Evolutionary conservation across 2,888 invertebrate genomes (phyloP).

Genomic region (Dynastes tityus): DNA sequence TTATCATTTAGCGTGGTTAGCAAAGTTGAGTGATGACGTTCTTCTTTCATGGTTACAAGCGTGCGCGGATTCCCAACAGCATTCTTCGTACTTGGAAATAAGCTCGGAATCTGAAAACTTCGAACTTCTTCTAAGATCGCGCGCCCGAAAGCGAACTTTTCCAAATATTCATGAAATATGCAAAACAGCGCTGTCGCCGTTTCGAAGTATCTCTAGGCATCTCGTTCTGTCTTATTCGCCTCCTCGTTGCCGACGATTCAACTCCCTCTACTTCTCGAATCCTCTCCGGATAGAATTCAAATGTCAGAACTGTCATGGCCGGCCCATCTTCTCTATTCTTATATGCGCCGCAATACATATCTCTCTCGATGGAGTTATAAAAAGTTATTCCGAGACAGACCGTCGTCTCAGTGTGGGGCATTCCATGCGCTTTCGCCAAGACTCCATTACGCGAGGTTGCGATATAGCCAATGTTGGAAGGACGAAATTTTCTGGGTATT

Average conservation of each 20-base stretch:
- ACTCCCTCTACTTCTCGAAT: slow-evolving; percentile 18
- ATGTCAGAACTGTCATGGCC: slow-evolving; percentile 44
- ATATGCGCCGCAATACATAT: slow-evolving; percentile 46
- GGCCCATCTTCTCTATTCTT: slow-evolving; percentile 36
- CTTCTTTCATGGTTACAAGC: too few relatives aligned
- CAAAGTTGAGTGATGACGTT: too few relatives aligned
- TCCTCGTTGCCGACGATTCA: not conserved
- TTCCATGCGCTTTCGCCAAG: slow-evolving; percentile 33
- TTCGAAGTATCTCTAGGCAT: slow-evolving; percentile 26
- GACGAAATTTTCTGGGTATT: too few relatives aligned
- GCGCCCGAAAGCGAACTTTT: slow-evolving; percentile 38
- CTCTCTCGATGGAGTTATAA: slow-evolving; percentile 56
- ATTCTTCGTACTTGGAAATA: slow-evolving; percentile 21
- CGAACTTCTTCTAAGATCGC: slow-evolving; percentile 15
- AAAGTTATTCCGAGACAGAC: slow-evolving; percentile 55
- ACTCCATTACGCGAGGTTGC: slow-evolving; percentile 1
- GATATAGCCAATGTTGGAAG: too few relatives aligned
- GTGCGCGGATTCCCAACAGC: not conserved
- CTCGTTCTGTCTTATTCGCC: not conserved
- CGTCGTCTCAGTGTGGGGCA: slow-evolving; percentile 56
- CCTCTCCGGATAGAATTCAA: slow-evolving; percentile 41
- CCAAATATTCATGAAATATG: slow-evolving; percentile 46
- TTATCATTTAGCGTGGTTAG: too few relatives aligned
- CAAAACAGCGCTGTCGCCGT: slow-evolving; percentile 24
- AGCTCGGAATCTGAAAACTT: slow-evolving; percentile 29